A percentile compares a stretch with the other conserved stretches of the same genome.
phyloP scores from a whole-genome alignment of 2,888 invertebrate genomes.

The Druceiella hillmani region DNA sequence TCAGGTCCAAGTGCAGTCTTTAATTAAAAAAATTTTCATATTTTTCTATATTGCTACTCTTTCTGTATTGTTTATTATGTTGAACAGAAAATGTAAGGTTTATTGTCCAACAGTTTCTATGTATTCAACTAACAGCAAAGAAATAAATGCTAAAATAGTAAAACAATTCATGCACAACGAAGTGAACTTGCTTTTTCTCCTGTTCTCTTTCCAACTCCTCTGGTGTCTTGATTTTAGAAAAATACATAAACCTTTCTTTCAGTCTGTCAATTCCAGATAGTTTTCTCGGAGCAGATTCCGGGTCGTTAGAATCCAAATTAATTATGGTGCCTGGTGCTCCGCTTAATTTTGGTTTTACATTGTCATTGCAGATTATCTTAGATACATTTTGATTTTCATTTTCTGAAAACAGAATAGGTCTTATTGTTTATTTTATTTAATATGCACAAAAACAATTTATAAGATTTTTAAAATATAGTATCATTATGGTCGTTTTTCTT shows the following conservation, averaged over 20 bases:
- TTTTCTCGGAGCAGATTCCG: constrained; percentile 29
- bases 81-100: too few species aligned
- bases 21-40: too few species aligned
- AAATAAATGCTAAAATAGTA: constrained; percentile 9
- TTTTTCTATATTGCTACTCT: too few species aligned
- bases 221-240: constrained; percentile 51
- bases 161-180: constrained; percentile 12
- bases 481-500: too few species aligned
- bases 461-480: too few species aligned
- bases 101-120: constrained; percentile 7
- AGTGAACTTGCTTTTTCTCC: constrained; percentile 50
- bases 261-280: constrained; percentile 60
- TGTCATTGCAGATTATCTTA: too few species aligned
- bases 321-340: constrained; percentile 50
- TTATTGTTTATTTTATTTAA: too few species aligned
- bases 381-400: too few species aligned
- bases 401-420: too few species aligned
- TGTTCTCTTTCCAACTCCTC: constrained; percentile 50
- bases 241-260: constrained; percentile 66
- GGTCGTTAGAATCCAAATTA: constrained; percentile 34
- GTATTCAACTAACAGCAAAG: constrained; percentile 5
- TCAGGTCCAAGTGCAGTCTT: too few species aligned
- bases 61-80: too few species aligned
- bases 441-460: too few species aligned
- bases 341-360: constrained; percentile 40